Conservation (phyloP, 2,113 vertebrate genomes). For the Camelus dromedarius region DNA sequence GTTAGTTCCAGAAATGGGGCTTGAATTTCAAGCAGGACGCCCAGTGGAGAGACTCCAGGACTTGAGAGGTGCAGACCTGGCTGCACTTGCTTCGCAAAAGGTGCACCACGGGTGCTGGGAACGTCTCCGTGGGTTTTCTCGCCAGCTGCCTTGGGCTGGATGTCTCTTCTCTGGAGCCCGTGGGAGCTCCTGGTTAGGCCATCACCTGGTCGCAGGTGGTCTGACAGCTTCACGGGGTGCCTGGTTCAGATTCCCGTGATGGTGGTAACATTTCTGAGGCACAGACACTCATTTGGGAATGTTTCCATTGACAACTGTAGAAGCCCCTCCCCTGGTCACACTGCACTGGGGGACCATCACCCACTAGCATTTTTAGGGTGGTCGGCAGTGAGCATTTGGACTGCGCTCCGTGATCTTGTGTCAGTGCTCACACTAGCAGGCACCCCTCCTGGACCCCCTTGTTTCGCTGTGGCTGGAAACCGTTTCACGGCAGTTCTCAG, state of each 20-base stretch:
- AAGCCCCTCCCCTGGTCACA: neutral
- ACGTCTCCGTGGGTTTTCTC: accelerated
- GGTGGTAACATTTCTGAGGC: neutral
- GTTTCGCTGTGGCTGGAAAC: neutral
- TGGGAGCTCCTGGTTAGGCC: neutral
- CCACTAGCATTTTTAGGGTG: neutral
- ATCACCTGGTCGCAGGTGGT: neutral
- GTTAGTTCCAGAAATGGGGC: neutral
- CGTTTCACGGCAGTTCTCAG: too few relatives aligned
- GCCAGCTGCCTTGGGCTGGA: neutral
- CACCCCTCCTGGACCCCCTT: too few relatives aligned
- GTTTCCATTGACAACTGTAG: neutral
- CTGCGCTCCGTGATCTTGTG: neutral
- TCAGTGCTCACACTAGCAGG: neutral
- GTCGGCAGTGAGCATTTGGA: too few relatives aligned
- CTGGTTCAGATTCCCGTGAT: neutral
- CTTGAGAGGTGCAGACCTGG: neutral
- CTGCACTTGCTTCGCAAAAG: neutral
- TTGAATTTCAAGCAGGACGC: neutral
- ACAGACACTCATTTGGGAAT: neutral
- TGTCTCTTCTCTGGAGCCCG: neutral
- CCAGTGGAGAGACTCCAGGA: neutral
- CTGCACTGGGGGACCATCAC: neutral
- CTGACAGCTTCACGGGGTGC: neutral
- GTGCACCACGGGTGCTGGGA: neutral